Conservation (phyloP, 2,113 vertebrate species). For the Lamprologus sp. region DNA sequence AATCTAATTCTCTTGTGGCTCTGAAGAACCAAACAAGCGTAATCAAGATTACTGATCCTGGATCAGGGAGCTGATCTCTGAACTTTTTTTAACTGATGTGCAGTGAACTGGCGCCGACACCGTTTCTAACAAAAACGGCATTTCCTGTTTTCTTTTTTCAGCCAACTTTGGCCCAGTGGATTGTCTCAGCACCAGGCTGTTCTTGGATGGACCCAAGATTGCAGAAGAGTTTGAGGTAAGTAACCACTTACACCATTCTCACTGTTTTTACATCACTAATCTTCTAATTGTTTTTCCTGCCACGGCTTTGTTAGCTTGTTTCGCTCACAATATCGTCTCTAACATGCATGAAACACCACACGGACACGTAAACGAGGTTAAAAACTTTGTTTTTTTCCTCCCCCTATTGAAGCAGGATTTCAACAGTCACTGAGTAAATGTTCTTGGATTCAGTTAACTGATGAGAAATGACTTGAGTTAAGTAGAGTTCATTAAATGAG, state of each 20-base stretch:
- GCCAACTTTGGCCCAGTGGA: constrained; percentile 81
- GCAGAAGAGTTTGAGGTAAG: constrained; percentile 89
- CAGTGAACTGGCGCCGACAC: not conserved
- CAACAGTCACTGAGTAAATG: not conserved
- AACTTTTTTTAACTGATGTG: not conserved
- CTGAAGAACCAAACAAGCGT: not conserved
- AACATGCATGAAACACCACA: not conserved
- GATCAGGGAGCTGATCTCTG: not conserved
- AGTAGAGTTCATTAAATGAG: not conserved
- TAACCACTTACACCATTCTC: not conserved
- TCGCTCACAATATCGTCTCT: rapidly evolving
- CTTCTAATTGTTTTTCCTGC: not conserved
- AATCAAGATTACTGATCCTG: not conserved
- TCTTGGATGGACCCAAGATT: constrained; percentile 88
- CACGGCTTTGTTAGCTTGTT: not conserved
- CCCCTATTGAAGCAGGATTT: not conserved
- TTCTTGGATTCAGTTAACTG: not conserved
- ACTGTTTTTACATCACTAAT: not conserved
- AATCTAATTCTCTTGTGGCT: not conserved
- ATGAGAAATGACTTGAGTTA: not conserved
- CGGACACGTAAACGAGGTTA: not conserved
- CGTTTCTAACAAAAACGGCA: not conserved
- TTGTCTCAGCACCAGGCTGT: constrained; percentile 86
- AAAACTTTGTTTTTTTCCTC: rapidly evolving
- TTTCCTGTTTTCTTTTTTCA: not conserved